Base-by-base conservation (phyloP, 2,113 vertebrate species). In the Turdus rufiventris region DNA sequence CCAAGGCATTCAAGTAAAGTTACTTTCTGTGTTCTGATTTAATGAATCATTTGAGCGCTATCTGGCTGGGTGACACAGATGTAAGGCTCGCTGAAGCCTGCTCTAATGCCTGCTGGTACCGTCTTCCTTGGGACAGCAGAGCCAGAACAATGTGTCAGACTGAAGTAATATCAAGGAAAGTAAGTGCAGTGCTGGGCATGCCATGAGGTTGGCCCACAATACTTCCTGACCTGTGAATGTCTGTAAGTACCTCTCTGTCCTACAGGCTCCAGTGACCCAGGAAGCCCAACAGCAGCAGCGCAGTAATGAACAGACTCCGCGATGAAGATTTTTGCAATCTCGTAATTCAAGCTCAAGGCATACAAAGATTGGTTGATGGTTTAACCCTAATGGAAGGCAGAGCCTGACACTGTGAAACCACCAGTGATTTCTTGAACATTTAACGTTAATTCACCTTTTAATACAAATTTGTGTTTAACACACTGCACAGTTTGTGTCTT, bases 1-100 rank as follows among this genome's bases (percentile, higher is more conserved):
- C 80, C 79, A 97, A 98, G 96, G 98, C 99, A 98, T 99, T 99
- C 98, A 99, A 99, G 98, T 99, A 99, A 99, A 99, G 99, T 99
- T 99, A 98, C 98, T 99, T 99, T 99, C 98, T 99, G 97, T 99
- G 99, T 99, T 99, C 98, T 99, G 99, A 99, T 99, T 99, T 99
- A 99, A 99, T 99, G 99, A 99, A 98, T 99, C 98, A 98, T 98
- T 98, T 99, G 98, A 98, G 97, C 90, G 83, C 96, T 97, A 98
- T 96, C 97, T 97, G 98, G 98, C 96, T 97, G 97, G 95, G 98
- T 98, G 98, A 98, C 98, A 98, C 96, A 98, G 98, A 99, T 98
- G 98, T 97, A 97, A 89, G 96, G 97, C 97, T 98, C 98, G 97
- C 96, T 99, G 98, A 98, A 99, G 98, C 99, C 98, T 99, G 87